Base-by-base conservation (phyloP, 2,888 invertebrate genomes). In the Abscondita cerata region DNA sequence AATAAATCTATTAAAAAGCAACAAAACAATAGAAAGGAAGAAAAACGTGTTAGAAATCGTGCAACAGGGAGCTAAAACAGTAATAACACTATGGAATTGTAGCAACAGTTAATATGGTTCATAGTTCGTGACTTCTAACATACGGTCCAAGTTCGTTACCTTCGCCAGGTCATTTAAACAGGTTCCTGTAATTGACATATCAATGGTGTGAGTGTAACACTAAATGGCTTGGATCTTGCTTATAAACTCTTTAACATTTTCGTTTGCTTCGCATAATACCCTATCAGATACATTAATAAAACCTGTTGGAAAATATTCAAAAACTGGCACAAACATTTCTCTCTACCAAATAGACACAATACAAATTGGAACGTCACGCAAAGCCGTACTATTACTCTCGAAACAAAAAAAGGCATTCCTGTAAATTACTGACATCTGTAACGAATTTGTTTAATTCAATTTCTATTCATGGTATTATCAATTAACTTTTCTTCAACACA, bases 101-200 rank as follows among this genome's bases (percentile, higher is more conserved):
- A 67, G 50, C 61, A 62, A 59, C 52, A 51, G 56, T 52, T n/a
- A 65, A 72, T 71, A 65, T 70, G 65, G 73, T 72, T 73, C 72
- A 73, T 70, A 74, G 72, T 74, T 74, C 73, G 73, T 73, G 72
- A 72, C 73, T 73, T 57, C 64, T 54, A 58, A 57, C 63, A 60
- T 67, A 62, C 60, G 56, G 57, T 55, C 65, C 65, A 66, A 67
- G 70, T 70, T 70, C 69, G 68, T 71, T 72, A 72, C 68, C 70
- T 57, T 69, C 68, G 68, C 64, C 68, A 69, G 72, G 70, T 72
- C 73, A 73, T 72, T 71, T 72, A 69, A 75, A 74, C 75, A 70
- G 73, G 75, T 74, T 74, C 65, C 66, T 63, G 68, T 76, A 76
- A 76, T 76, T 76, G 76, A 76, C 76, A 76, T 74, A 76, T 76